A percentile compares a stretch with the other conserved stretches of the same genome.
These are phyloP conservation scores for Ichneumoninae sp. DNA, from an alignment of 2,888 invertebrate species.

Conservation along the genomic window DNA sequence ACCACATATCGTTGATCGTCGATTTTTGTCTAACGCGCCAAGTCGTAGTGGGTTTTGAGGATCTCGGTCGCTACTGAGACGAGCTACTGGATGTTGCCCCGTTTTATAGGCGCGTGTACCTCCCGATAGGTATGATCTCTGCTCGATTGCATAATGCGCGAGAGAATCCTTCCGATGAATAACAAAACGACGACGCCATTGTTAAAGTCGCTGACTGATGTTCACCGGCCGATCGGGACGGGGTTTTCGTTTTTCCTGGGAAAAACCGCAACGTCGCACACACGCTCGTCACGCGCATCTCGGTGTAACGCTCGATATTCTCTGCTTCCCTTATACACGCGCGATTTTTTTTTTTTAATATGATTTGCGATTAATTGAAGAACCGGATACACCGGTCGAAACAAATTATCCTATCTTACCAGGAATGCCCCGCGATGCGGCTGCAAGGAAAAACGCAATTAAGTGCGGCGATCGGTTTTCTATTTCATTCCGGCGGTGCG, in stretches of 20 bases:
- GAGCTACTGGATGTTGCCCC: constrained; percentile 55
- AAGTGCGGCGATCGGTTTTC: constrained; percentile 29
- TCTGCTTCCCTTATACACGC: constrained; percentile 28
- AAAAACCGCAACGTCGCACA: constrained; percentile 45
- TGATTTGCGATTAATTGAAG: constrained; percentile 40
- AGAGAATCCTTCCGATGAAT: constrained; percentile 59
- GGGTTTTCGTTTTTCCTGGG: constrained; percentile 66
- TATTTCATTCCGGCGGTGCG: not conserved
- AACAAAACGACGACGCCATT: constrained; percentile 48
- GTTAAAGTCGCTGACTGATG: constrained; percentile 49
- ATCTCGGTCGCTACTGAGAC: constrained; percentile 51
- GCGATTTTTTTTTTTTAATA: constrained; percentile 40
- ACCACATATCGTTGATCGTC: constrained; percentile 67
- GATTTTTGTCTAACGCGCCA: constrained; percentile 21
- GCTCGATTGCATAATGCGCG: constrained; percentile 61
- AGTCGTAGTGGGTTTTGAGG: constrained; percentile 32
- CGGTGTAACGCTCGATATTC: constrained; percentile 27
- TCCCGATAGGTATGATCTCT: constrained; percentile 56
- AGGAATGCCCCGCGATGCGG: constrained; percentile 32
- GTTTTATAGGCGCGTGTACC: constrained; percentile 68
- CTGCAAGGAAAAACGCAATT: constrained; percentile 43
- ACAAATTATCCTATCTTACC: constrained; percentile 53
- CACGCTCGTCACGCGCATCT: not conserved
- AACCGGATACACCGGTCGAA: constrained; percentile 36
- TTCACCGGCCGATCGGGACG: constrained; percentile 23